Conservation (phyloP, 2,113 vertebrate species). For the Pedionomus torquatus region DNA sequence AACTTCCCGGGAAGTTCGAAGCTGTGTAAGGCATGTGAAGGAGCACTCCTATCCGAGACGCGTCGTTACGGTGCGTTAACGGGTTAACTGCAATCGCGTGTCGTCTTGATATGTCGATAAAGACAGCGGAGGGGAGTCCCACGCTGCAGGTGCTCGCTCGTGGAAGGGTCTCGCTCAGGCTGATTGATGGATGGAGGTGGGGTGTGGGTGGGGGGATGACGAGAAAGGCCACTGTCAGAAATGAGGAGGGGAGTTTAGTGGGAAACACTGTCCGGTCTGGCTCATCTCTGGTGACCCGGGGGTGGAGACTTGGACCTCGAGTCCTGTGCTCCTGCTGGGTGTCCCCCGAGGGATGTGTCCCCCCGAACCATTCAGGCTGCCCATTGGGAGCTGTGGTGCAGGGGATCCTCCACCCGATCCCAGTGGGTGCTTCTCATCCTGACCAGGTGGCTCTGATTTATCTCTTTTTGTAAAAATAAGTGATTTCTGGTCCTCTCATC, state of each 20-base stretch:
- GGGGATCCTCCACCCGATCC: not conserved
- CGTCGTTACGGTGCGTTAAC: not conserved
- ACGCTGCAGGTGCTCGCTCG: not conserved
- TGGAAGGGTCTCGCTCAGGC: not conserved
- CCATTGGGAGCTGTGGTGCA: not conserved
- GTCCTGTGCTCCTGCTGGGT: fast-evolving
- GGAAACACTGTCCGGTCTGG: not conserved
- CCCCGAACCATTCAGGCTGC: not conserved
- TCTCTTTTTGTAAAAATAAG: not conserved
- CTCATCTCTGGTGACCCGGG: not conserved
- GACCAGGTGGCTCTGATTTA: not conserved
- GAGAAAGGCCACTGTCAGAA: constrained; percentile 43
- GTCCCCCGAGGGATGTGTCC: fast-evolving
- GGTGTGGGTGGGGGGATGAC: not conserved
- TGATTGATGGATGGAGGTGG: not conserved
- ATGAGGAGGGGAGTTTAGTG: not conserved
- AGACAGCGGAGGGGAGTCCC: not conserved
- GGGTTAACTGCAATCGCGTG: not conserved
- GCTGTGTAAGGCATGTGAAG: constrained; percentile 78
- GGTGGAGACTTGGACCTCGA: not conserved
- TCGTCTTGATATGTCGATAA: not conserved
- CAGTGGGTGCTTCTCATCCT: not conserved
- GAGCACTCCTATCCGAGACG: constrained; percentile 31
- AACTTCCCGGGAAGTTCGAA: constrained; percentile 43
- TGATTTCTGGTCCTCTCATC: not conserved